These are phyloP conservation scores for Micropoecilia bifurca DNA, from an alignment of 2,797 vertebrate genomes.

Conservation along the genomic window DNA sequence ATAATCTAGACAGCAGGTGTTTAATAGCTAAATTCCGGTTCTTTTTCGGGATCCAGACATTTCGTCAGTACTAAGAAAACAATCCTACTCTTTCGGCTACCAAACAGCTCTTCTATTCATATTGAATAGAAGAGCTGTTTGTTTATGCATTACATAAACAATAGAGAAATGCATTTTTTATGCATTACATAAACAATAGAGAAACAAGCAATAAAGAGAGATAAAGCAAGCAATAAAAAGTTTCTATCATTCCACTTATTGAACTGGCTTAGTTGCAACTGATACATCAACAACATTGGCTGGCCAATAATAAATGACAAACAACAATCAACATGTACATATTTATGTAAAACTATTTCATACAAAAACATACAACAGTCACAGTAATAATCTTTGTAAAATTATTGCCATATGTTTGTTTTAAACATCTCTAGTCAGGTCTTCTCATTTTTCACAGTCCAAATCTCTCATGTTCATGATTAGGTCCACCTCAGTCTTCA, in stretches of 20 bases:
- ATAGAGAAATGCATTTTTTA: no score
- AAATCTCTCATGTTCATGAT: not conserved
- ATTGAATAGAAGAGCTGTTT: no score
- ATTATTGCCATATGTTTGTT: not conserved
- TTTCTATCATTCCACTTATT: not conserved
- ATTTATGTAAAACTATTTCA: not conserved
- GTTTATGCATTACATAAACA: no score
- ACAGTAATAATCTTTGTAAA: not conserved
- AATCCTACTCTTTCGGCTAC: not conserved
- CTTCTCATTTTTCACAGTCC: constrained; percentile 12
- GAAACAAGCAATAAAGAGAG: not conserved
- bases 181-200: not conserved
- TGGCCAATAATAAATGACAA: not conserved
- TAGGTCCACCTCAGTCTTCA: constrained; percentile 49
- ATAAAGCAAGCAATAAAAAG: not conserved
- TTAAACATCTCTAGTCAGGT: not conserved
- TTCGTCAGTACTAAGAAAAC: not conserved
- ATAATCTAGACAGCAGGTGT: no score
- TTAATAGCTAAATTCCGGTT: not conserved
- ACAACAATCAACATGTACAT: not conserved
- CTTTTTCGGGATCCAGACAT: not conserved
- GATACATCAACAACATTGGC: not conserved
- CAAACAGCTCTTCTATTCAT: not conserved
- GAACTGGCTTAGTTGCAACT: not conserved
- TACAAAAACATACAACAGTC: not conserved